A percentile compares a stretch with the other conserved stretches of the same genome.
Evolutionary conservation across 2,888 invertebrate species (phyloP).

Genomic region (Aleiodes alternator): DNA sequence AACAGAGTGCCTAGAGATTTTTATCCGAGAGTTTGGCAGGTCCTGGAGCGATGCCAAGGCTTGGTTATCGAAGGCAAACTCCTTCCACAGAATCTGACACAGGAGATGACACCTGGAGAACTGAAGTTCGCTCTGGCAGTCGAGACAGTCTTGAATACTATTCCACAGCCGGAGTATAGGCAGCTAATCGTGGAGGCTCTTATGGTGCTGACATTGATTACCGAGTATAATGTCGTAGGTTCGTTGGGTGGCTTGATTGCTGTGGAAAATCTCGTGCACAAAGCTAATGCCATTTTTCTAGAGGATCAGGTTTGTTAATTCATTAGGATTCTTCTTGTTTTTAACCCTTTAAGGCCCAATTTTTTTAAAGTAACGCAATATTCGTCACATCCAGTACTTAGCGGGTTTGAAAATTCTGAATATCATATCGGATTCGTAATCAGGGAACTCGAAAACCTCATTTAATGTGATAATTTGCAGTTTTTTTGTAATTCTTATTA

Average conservation of each 20-base stretch:
- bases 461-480: too few species aligned
- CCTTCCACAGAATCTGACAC: conserved; percentile 93
- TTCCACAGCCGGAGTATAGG: conserved; percentile 98
- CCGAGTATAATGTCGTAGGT: conserved; percentile 89
- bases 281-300: conserved; percentile 95
- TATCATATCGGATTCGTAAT: too few species aligned
- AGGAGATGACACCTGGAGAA: conserved; percentile 99
- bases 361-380: too few species aligned
- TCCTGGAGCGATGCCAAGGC: conserved; percentile 94
- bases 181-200: conserved; percentile 97
- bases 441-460: too few species aligned
- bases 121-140: conserved; percentile 98
- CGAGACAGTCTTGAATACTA: conserved; percentile 96
- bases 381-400: too few species aligned
- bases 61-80: conserved; percentile 94
- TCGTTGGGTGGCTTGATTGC: conserved; percentile 88
- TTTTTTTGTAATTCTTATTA: too few species aligned
- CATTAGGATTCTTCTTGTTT: conserved; percentile 25
- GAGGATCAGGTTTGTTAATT: conserved; percentile 89
- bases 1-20: conserved; percentile 98
- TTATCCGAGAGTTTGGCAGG: conserved; percentile 95
- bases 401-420: too few species aligned
- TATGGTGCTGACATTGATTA: conserved; percentile 95
- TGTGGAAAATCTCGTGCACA: conserved; percentile 94
- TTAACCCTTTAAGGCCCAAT: too few species aligned